Base-by-base conservation (phyloP, 2,888 invertebrate species). In the Troilus luridus region DNA sequence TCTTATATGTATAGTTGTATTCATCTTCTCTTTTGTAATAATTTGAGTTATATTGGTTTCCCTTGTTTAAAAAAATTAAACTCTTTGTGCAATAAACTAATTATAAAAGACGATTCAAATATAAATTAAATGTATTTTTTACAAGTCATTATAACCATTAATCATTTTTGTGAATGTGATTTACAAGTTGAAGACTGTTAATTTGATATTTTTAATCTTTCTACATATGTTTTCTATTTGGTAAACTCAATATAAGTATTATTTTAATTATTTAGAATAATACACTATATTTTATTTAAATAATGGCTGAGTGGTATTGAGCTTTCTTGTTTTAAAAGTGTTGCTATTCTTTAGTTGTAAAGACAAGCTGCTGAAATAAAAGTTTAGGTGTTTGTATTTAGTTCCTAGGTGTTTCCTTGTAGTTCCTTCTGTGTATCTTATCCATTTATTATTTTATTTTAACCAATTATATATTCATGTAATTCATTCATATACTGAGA, bases 151-250 rank as follows among this genome's bases (percentile, higher is more conserved):
- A 41, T 24, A 41, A 27, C 41, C 41, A 77, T 41, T 77, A 17
- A 41, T 41, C 17, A 7, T 77, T 77, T 77, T 11, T 19, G 6
- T 77, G 6, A 8, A 77, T 41, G 41, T 41, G 27, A 41, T 77
- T 77, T 41, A 41, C 21, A 41, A 17, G 27, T 77, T 77, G 72
- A 77, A 77, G 72, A 77, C 72, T 77, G 72, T 27, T 77, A 77
- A 17, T 77, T 77, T 77, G 41, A 10, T 77, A 41, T 41, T 27
- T 77, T 77, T 41, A 27, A 77, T 17, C 27, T 77, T 77, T 77
- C 72, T 77, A 77, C 11, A 41, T 77, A 21, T 41, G 27, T 77
- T 77, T 77, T 77, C 12, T 77, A 77, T 77, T 77, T 77, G 17
- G 41, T 41, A 41, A 41, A 67, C 12, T 67, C 24, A 11, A 41